Evolutionary conservation across 2,797 vertebrate genomes (phyloP).

Genomic region (Anas georgica): DNA sequence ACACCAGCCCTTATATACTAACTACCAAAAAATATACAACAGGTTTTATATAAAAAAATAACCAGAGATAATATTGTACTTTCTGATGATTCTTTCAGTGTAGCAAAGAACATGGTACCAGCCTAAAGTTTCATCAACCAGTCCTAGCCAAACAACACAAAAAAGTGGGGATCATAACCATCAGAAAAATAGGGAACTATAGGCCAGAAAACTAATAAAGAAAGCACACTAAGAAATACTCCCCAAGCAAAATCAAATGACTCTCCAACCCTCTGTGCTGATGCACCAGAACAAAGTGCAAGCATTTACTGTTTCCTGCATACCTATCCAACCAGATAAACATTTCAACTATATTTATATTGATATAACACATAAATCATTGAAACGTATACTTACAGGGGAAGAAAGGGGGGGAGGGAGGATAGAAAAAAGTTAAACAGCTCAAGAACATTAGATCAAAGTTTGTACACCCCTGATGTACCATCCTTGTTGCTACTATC

Average conservation of each 20-base stretch:
- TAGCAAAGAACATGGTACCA: background rate
- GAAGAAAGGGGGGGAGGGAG: background rate
- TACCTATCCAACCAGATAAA: background rate
- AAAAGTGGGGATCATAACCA: background rate
- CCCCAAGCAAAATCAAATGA: background rate
- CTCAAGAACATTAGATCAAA: background rate
- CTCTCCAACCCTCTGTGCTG: background rate
- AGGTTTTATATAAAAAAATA: background rate
- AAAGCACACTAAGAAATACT: background rate
- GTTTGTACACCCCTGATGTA: background rate
- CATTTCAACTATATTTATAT: background rate
- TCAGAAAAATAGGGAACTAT: background rate
- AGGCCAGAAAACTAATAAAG: background rate
- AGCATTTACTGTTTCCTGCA: background rate
- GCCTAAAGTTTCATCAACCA: background rate
- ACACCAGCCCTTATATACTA: background rate
- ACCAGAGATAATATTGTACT: background rate
- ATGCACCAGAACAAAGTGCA: background rate
- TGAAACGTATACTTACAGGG: background rate
- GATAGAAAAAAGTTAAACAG: background rate
- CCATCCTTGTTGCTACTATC: background rate
- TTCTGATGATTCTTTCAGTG: background rate
- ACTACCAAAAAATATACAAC: background rate
- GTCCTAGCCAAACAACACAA: background rate
- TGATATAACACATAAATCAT: background rate